Conservation (phyloP, 2,797 vertebrate genomes). For the Coluber constrictor region DNA sequence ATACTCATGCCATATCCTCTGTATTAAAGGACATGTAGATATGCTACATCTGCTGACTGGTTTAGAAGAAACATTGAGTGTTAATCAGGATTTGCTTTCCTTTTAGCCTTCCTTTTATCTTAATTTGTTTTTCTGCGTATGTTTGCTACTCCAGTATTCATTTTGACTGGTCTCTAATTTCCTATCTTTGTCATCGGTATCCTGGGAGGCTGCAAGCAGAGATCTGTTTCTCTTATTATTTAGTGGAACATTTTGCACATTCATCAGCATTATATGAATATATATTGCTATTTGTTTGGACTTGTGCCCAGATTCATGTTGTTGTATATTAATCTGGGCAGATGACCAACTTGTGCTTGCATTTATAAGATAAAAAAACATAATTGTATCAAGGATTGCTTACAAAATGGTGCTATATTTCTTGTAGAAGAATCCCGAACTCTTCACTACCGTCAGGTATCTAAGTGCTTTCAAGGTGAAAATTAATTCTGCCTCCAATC, state of each 20-base stretch:
- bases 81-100: not conserved
- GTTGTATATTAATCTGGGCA: not conserved
- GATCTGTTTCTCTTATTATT: not conserved
- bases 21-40: not conserved
- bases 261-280: not conserved
- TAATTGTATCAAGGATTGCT: not conserved
- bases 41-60: not conserved
- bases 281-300: not conserved
- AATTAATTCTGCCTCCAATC: not conserved
- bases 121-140: not conserved
- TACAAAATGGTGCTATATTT: not conserved
- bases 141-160: not conserved
- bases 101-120: not conserved
- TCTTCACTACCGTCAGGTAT: not conserved
- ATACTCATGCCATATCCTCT: too few species aligned
- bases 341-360: not conserved
- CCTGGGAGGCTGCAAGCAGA: not conserved
- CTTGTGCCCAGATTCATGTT: not conserved
- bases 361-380: not conserved
- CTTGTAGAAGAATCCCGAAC: not conserved
- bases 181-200: not conserved
- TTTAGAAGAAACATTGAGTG: not conserved
- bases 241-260: not conserved
- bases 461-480: not conserved
- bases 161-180: not conserved